phyloP scores from a whole-genome alignment of 2,113 vertebrate genomes.

The Bubo scandiacus region DNA sequence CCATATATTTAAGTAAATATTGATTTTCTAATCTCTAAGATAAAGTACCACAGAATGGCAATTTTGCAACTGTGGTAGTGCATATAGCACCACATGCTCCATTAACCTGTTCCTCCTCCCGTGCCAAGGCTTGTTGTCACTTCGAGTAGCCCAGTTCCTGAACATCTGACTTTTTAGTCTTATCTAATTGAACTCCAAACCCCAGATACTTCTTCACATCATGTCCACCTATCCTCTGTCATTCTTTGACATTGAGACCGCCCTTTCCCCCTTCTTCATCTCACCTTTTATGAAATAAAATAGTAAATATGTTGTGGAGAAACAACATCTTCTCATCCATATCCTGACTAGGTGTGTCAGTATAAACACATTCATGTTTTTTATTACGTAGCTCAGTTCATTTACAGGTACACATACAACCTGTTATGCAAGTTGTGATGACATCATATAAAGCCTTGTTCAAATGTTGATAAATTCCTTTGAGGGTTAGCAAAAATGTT shows the following conservation, averaged over 20 bases:
- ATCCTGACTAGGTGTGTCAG: background rate
- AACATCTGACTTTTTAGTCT: background rate
- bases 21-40: conserved; percentile 55
- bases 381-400: background rate
- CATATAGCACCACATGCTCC: background rate
- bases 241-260: background rate
- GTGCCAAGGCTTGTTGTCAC: background rate
- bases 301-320: background rate
- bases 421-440: background rate
- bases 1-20: conserved; percentile 59
- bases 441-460: background rate
- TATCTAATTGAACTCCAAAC: background rate
- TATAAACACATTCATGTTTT: background rate
- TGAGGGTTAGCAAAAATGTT: background rate
- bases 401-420: background rate
- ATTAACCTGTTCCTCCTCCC: background rate
- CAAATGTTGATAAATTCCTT: background rate
- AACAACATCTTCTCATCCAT: background rate
- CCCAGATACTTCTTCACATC: background rate
- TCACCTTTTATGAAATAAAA: background rate
- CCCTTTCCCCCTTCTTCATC: background rate
- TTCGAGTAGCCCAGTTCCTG: background rate
- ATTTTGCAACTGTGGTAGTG: background rate
- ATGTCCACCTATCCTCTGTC: background rate
- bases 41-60: conserved; percentile 11